These are phyloP conservation scores for Apis florea DNA, from an alignment of 1,140 invertebrate species.

Conservation along the genomic window DNA sequence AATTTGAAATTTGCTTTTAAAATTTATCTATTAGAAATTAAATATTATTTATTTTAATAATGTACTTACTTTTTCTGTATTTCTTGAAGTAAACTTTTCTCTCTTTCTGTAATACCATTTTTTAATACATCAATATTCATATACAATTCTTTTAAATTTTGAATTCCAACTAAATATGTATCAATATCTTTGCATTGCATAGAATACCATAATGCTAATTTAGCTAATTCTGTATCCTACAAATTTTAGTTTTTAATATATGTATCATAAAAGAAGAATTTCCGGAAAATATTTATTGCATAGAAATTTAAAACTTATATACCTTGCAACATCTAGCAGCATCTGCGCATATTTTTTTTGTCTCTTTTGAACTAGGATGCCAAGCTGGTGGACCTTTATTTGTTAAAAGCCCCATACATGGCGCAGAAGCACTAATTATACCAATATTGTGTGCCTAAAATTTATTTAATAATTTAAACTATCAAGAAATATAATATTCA, in stretches of 20 bases:
- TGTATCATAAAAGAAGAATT: conserved; percentile 7
- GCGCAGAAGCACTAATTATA: conserved; percentile 90
- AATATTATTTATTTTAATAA: not conserved
- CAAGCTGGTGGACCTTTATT: conserved; percentile 88
- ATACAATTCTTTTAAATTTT: conserved; percentile 82
- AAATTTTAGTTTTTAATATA: conserved; percentile 26
- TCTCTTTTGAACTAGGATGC: conserved; percentile 89
- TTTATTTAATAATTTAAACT: not conserved
- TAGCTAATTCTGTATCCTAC: conserved; percentile 85
- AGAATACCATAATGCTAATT: conserved; percentile 86
- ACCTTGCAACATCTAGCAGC: conserved; percentile 86
- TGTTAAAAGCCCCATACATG: conserved; percentile 91
- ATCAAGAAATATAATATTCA: not conserved
- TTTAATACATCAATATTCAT: conserved; percentile 81
- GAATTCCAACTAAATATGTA: conserved; percentile 87
- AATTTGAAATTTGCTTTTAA: too few relatives aligned
- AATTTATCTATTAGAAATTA: not conserved
- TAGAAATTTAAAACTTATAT: conserved; percentile 32
- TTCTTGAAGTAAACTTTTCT: conserved; percentile 82
- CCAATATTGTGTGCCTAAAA: conserved; percentile 86
- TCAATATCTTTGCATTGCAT: conserved; percentile 81
- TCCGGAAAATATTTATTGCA: not conserved
- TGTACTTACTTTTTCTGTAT: conserved; percentile 84
- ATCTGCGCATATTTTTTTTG: conserved; percentile 84
- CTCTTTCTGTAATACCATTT: conserved; percentile 83